phyloP scores from a whole-genome alignment of 1,140 invertebrate species.

The Cyclina sinensis region DNA sequence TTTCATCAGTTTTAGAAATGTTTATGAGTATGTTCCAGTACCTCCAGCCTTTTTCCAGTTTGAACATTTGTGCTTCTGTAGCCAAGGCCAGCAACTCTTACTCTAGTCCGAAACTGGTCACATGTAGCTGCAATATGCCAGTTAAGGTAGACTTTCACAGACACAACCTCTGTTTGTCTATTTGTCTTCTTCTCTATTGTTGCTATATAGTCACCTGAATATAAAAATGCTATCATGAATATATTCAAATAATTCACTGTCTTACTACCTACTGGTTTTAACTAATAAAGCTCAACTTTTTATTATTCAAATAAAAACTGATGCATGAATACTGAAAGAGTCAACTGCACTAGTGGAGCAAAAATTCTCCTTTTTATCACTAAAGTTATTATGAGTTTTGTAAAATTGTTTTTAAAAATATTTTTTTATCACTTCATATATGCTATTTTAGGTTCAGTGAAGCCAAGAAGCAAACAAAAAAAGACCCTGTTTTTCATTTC shows the following conservation, averaged over 20 bases:
- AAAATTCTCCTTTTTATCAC: too few species aligned
- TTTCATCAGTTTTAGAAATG: too few species aligned
- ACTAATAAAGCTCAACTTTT: not conserved
- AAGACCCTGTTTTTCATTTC: too few species aligned
- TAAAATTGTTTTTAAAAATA: too few species aligned
- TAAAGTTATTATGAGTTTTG: too few species aligned
- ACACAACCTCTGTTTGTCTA: conserved; percentile 33
- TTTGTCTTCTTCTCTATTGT: conserved; percentile 54
- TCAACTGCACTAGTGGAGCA: too few species aligned
- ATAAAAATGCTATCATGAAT: not conserved
- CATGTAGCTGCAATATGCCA: conserved; percentile 48
- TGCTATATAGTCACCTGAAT: conserved; percentile 62
- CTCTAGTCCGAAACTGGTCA: conserved; percentile 32
- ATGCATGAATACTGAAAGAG: too few species aligned
- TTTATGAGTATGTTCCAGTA: too few species aligned
- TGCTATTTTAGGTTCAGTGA: too few species aligned
- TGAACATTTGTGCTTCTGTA: conserved; percentile 59
- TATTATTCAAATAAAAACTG: not conserved
- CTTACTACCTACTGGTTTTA: not conserved
- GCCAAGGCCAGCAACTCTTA: conserved; percentile 60
- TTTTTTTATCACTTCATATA: too few species aligned
- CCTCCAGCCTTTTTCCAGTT: conserved; percentile 61
- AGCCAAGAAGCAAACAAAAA: too few species aligned
- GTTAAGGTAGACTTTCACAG: conserved; percentile 66
- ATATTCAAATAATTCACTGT: not conserved